Evolutionary conservation across 2,113 vertebrate genomes (phyloP), one percentile per base, ranked within the genome.

Genomic region (Pelecanus crispus): DNA sequence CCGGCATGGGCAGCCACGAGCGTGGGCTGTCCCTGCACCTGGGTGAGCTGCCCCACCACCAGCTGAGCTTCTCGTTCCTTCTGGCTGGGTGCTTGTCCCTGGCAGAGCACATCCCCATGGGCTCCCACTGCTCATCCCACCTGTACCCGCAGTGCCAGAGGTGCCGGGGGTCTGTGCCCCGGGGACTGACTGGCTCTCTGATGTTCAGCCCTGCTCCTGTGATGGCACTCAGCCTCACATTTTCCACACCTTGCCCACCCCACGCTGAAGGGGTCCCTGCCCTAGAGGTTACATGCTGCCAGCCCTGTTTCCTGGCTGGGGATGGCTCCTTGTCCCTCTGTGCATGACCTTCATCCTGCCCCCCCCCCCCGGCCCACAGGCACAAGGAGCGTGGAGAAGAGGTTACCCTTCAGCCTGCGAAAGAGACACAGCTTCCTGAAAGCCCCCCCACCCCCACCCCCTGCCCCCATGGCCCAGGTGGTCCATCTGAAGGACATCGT

Each of bases 401-500:
- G 93, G 81, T 75, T 96, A 5, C 91, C 94, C 36, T 88, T 98
- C 75, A 98, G 97, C 28, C 95, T 98, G 67, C 68, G 96, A 78
- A 98, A 98, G 95, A 98, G 94, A 91, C 97, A 98, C 19, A 97
- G 98, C 26, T 98, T 98, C 24, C 97, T 98, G 94, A 97, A 97
- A 80, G 62, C 89, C 3, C 45, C 91, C 13, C 85, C 95, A 5
- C 67, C 86, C 0, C 44, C 94, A 6, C 90, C 96, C 6, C 94
- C 98, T 2, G 17, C 53, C 31, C 86, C 93, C 6, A 13, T 95
- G 75, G 84, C 98, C 40, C 98, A 98, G 92, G 97, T 98, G 50
- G 99, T 99, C 74, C 99, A 98, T 83, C 98, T 99, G 95, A 99
- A 99, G 98, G 99, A 99, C 97, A 98, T 99, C 1, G 98, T 99